Evolutionary conservation across 2,888 invertebrate genomes (phyloP), one percentile per base, ranked within the genome.

Genomic region (Campoplex nolae): DNA sequence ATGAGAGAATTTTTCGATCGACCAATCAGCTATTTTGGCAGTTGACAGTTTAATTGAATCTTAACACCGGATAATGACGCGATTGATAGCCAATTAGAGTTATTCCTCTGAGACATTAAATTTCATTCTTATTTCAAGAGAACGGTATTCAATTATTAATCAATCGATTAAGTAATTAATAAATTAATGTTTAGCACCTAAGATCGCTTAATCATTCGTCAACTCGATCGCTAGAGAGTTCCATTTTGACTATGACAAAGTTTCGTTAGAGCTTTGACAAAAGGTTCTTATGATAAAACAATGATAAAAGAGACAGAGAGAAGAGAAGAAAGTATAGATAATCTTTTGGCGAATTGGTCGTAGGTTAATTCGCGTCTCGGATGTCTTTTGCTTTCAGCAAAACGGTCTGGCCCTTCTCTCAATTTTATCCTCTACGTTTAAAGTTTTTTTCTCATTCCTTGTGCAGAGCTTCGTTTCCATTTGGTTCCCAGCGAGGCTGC

Each of bases 401-500:
- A 65, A 70, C 56, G 35, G 18, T 11, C 28, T 9, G 65, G 28
- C 18, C 51, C 23, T 70, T 54, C 48, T 13, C 74, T 42, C 76
- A 32, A 65, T 71, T 67, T 32, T 54, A 68, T 45, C 56, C 83
- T 79, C 62, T 67, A 38, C 23, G 65, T 79, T 77, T 58, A 42
- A 48, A 45, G 67, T 84, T 23, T 62, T 84, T 71, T 81, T 70
- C 65, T 45, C 54, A 13, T 67, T 74, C 62, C 38, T n/a, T 62
- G 51, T 58, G 38, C 77, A 73, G 84, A 78, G 81, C 54, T 81
- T 81, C 81, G 79, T 84, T 87, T 75, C 85, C 67, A 76, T 85
- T 45, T 85, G 38, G 73, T 83, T 87, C 83, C 81, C 78, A 83
- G 56, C 86, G 83, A 83, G 80, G 70, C 86, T 89, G 75, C 88